Evolutionary conservation across 2,888 invertebrate genomes (phyloP), one percentile per base, ranked within the genome.

Genomic region (Drosophila conformis): DNA sequence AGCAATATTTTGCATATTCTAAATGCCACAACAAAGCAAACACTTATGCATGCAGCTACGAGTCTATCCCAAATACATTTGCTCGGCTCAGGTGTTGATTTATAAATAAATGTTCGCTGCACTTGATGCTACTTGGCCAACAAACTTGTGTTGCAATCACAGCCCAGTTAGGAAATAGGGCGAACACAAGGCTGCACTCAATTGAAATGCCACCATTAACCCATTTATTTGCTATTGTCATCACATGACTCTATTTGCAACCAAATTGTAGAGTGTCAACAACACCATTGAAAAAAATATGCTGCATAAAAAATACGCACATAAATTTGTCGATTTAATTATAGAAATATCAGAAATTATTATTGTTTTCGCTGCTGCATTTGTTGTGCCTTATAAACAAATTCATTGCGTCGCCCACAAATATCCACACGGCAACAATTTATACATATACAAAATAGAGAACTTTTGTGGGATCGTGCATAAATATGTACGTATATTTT

Each of bases 391-490:
- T 66, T 58, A 60, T 51, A 67, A 78, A 69, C 66, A 66, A 68
- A 60, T 77, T 67, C 56, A 85, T 87, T 79, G 48, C 73, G 77
- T 80, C 80, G 69, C 69, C 67, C 64, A 69, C 62, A 58, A 54
- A 52, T 53, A 66, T 76, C 56, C 62, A 71, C 83, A 80, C 70
- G 68, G 83, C 69, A 67, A 18, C 46, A 52, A 67, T 67, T 52
- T 62, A 56, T 62, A 49, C 52, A 56, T 56, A 78, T 52, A 78
- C 46, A 6, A 33, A 70, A 61, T 15, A 66, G 15, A 7, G 33
- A 42, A 54, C 31, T 53, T 48, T 46, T 4, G 15, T 27, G 13
- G n/a, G 38, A 46, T 51, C 27, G 63, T 31, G 8, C 27, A 61
- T 46, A 46, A 15, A 46, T 27, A 38, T 51, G 31, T 46, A 25